Conservation (phyloP, 1,140 invertebrate species). For the Planococcus citri region DNA sequence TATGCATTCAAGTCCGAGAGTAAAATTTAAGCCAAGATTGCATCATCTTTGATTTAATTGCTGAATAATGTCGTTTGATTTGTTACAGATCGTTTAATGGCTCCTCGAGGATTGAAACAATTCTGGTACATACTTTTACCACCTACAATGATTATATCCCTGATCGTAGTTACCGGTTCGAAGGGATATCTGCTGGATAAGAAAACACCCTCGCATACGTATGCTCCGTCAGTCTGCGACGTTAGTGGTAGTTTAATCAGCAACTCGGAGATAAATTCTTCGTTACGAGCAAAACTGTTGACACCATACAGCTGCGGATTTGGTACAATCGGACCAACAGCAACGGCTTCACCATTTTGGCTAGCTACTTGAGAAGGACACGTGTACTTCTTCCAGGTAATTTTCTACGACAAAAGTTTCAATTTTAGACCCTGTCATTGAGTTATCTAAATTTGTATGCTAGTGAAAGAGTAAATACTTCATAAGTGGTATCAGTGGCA, state of each 20-base stretch:
- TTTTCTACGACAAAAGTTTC: background rate
- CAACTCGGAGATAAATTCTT: background rate
- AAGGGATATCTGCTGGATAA: background rate
- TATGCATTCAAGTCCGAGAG: too few relatives aligned
- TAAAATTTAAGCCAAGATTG: too few relatives aligned
- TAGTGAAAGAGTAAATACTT: background rate
- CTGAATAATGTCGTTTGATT: background rate
- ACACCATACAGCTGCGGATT: background rate
- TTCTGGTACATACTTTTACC: background rate
- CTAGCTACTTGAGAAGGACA: background rate
- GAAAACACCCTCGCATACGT: conserved; percentile 2
- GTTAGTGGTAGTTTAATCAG: background rate
- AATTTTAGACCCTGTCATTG: too few relatives aligned
- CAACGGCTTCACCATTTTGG: background rate
- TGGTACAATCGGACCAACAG: background rate
- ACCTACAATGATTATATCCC: background rate
- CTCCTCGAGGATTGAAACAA: background rate
- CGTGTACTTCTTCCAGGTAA: conserved; percentile 10
- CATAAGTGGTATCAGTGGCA: background rate
- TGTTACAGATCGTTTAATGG: background rate
- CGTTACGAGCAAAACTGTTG: conserved; percentile 4
- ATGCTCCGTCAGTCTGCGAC: background rate
- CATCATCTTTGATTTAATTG: background rate
- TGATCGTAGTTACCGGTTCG: background rate
- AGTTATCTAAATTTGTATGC: background rate